These are phyloP conservation scores for Alethe diademata DNA, from an alignment of 2,113 vertebrate species.

Conservation along the genomic window DNA sequence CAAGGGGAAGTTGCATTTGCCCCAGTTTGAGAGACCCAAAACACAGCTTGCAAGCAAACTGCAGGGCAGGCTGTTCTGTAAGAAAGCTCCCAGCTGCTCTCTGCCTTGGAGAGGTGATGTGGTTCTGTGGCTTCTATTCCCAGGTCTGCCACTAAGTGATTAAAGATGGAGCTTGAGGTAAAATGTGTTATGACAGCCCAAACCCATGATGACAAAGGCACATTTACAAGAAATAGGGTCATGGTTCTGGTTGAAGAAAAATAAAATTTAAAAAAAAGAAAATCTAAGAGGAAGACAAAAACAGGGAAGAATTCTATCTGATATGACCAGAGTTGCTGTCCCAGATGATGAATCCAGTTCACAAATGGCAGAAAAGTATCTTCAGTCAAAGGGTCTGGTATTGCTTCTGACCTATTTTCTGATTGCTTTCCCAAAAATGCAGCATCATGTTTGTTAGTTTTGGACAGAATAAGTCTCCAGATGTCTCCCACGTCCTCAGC, in stretches of 20 bases:
- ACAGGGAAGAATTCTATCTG: neutral
- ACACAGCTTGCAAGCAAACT: neutral
- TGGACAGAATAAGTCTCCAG: constrained; percentile 22
- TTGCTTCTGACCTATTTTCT: neutral
- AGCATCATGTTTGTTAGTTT: constrained; percentile 24
- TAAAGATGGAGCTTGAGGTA: constrained; percentile 8
- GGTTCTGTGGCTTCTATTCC: neutral
- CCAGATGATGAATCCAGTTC: neutral
- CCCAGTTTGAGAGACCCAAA: neutral
- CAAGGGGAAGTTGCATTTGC: neutral
- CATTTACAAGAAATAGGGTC: neutral
- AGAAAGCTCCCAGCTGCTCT: neutral
- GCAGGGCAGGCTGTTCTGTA: neutral
- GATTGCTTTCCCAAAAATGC: constrained; percentile 5
- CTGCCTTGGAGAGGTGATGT: neutral
- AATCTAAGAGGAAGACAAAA: neutral
- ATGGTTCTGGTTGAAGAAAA: neutral
- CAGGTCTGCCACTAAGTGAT: neutral
- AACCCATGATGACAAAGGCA: neutral
- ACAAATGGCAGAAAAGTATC: neutral
- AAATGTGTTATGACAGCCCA: neutral
- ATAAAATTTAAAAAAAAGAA: rapidly evolving
- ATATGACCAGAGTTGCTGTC: neutral
- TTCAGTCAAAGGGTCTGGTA: neutral
- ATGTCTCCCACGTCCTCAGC: neutral